Evolutionary conservation across 1,140 invertebrate genomes (phyloP), one percentile per base, ranked within the genome.

Genomic region (Heliconius himera): DNA sequence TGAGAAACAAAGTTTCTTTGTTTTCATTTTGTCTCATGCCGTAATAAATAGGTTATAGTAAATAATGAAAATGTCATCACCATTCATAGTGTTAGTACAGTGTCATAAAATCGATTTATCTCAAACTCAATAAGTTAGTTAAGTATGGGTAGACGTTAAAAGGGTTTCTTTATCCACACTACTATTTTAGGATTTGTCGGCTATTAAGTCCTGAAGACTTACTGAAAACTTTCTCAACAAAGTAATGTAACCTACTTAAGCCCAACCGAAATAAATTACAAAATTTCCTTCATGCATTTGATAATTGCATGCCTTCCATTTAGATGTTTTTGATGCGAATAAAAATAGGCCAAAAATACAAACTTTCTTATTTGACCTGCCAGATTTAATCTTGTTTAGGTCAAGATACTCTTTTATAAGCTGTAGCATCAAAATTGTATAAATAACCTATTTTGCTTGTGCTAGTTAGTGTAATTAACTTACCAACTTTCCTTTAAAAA

Each of bases 311-410:
- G 54, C n/a, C 54, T 20, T 8, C 9, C n/a, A n/a, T 26, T 16
- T 66, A 66, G 26, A 66, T 16, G 3, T 9, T 6, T 16, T 29
- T 66, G 60, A 66, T 26, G 60, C 60, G 4, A 18, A 66, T 26
- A 3, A 66, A 66, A 18, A 66, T 66, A 66, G 60, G 60, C 26
- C 60, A 66, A 11, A 11, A 66, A 29, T 13, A 11, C 26, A 66
- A 66, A 66, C 60, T 66, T 66, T 66, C 60, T 66, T 66, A 29
- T 66, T 66, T 66, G 60, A 66, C 60, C 60, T 66, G 60, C 60
- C 26, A 66, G 60, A 66, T 66, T 66, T 66, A 66, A 29, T 66
- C 11, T 66, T 66, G 60, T 66, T 66, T 29, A 29, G 60, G 60
- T 66, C 60, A 66, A 66, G 26, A 66, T 66, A 66, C 13, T 66